A percentile compares a stretch with the other conserved stretches of the same genome.
phyloP scores from a whole-genome alignment of 2,888 invertebrate genomes.

The Palloptera scutellata region DNA sequence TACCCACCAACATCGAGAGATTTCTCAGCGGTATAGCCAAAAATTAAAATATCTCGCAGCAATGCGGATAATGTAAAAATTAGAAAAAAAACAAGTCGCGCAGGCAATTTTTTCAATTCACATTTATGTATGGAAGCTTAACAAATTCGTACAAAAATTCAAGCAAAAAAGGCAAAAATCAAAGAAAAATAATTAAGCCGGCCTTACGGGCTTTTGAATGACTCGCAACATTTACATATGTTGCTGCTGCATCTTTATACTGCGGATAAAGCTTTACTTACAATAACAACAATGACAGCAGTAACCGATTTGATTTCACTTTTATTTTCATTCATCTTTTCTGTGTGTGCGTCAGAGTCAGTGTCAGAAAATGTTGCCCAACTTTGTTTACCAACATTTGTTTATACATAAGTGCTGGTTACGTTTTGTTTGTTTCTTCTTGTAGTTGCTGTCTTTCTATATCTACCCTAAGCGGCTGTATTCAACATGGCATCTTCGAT shows the following conservation, averaged over 20 bases:
- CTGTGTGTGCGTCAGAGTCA: background rate
- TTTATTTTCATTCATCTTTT: background rate
- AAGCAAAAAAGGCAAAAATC: background rate
- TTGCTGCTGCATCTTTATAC: background rate
- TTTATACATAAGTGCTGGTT: too few relatives aligned
- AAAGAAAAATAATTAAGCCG: slow-evolving; percentile 14
- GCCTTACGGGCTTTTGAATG: background rate
- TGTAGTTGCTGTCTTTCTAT: too few relatives aligned
- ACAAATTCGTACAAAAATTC: too few relatives aligned
- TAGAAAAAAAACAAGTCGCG: too few relatives aligned
- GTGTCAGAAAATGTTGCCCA: background rate
- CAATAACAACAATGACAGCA: background rate
- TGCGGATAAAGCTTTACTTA: background rate
- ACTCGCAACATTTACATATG: background rate
- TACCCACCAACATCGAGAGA: too few relatives aligned
- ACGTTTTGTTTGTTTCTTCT: too few relatives aligned
- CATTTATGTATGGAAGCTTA: too few relatives aligned
- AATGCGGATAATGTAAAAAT: too few relatives aligned
- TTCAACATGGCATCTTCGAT: background rate
- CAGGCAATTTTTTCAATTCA: too few relatives aligned
- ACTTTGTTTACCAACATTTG: background rate
- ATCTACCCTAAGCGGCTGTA: background rate
- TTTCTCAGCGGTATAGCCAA: too few relatives aligned
- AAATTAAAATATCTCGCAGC: too few relatives aligned
- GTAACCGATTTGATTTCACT: background rate